Conservation (phyloP, 2,888 invertebrate species). For the Tetragonisca angustula region DNA sequence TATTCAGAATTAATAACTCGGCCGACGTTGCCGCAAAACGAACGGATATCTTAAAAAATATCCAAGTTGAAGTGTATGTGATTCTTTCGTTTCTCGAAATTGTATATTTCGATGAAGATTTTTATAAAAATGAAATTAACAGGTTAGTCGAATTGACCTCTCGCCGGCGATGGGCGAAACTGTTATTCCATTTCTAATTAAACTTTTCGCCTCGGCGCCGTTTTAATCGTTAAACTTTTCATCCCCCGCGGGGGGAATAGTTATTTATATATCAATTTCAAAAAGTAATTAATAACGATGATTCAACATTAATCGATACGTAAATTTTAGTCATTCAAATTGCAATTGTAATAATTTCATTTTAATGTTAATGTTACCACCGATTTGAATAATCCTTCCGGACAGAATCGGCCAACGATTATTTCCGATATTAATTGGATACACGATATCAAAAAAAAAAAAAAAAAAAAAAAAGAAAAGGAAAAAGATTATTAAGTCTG, state of each 20-base stretch:
- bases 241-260: too few species aligned
- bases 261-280: too few species aligned
- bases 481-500: too few species aligned
- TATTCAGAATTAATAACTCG: not conserved
- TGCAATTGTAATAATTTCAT: not conserved
- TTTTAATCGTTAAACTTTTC: not conserved
- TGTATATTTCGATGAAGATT: not conserved
- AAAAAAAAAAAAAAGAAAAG: too few species aligned
- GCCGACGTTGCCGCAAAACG: not conserved
- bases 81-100: too few species aligned
- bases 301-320: too few species aligned
- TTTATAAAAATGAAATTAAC: not conserved
- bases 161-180: not conserved
- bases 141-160: too few species aligned
- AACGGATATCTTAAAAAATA: not conserved
- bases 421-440: not conserved
- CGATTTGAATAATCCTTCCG: not conserved
- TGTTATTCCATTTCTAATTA: not conserved
- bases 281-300: too few species aligned
- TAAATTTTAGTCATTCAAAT: too few species aligned
- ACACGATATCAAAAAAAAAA: too few species aligned
- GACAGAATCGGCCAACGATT: not conserved
- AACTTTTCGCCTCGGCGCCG: not conserved
- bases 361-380: not conserved
- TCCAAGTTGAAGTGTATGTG: not conserved